Evolutionary conservation across 2,888 invertebrate species (phyloP), one percentile per base, ranked within the genome.

Genomic region (Leptopilina myrica): DNA sequence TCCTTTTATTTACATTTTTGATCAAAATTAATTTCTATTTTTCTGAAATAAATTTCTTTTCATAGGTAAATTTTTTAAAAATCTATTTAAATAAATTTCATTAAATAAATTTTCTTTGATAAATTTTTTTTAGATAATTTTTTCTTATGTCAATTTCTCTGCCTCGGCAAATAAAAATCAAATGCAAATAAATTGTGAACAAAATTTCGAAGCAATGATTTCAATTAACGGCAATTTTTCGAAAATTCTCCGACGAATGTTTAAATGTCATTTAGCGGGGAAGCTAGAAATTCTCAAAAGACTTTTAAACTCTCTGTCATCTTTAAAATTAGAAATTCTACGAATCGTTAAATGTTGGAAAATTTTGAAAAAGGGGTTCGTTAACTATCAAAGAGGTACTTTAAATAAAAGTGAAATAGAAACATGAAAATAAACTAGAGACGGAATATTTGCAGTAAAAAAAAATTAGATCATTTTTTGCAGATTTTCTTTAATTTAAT

Each of bases 241-340:
- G 2, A 11, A 15, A 46, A 69, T 49, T 20, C 3, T 11, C 67
- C 49, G 43, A 43, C 7, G 7, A 6, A 69, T 69, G 53, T 69
- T 69, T 15, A 53, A 69, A 7, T 53, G 11, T 69, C 49, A 49
- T 53, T 67, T 69, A 69, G 69, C 69, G 53, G 5, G 1, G 12
- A 8, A 69, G 69, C 53, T 53, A 12, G 53, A 69, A 69, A 53
- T 15, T 67, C 67, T 67, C 20, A 2, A 49, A 43, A 43, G 53
- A 14, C 49, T 69, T 6, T 8, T 53, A 69, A 67, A 69, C 14
- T 20, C 14, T 20, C 49, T 26, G 12, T 49, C 49, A 67, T 12
- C 11, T 67, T 20, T 43, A 66, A 66, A 66, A 66, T 66, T 43
- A 66, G 66, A 66, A 66, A 43, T 66, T n/a, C 66, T 43, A 15